Base-by-base conservation (phyloP, 2,113 vertebrate species). In the Arvicanthis niloticus region DNA sequence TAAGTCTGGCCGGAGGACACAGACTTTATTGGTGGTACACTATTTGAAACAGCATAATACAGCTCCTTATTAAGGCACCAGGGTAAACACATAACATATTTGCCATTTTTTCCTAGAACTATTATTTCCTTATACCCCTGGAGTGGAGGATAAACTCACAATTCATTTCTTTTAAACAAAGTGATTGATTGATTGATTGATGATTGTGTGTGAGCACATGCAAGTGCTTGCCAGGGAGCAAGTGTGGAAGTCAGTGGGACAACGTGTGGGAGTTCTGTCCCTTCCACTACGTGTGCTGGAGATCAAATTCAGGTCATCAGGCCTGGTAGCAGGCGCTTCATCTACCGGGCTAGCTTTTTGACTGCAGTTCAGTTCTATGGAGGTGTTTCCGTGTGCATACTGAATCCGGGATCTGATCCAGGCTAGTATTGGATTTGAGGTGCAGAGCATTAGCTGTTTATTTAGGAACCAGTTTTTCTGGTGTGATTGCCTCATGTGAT, bases 401-500 rank as follows among this genome's bases (percentile, higher is more conserved):
- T 37, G 68, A 91, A 76, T 76, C 0, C 7, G 76, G 80, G 72
- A 94, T 51, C 53, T 95, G 60, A 26, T 45, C 58, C 75, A 93
- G 60, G 81, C 85, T 92, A 93, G 87, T 67, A 91, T 51, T 85
- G 73, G n/a, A n/a, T 29, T 60, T 10, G 84, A 97, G 91, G 88
- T 58, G 60, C 77, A 73, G 88, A 62, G 91, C 91, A 34, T 97
- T 87, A 45, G 24, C 17, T 17, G 16, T 91, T 95, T 93, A 53
- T 6, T 51, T 75, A 96, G 65, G 75, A 90, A 88, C 85, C 77
- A 73, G 84, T 92, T 84, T 96, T 91, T 93, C 29, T 6, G 65
- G 56, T 94, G 92, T 78, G 72, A 92, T 97, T 97, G 92, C 96
- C 95, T 88, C 76, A 31, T 16, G 82, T 82, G 96, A 40, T 91